Base-by-base conservation (phyloP, 2,113 vertebrate species). In the Anolis sagrei region DNA sequence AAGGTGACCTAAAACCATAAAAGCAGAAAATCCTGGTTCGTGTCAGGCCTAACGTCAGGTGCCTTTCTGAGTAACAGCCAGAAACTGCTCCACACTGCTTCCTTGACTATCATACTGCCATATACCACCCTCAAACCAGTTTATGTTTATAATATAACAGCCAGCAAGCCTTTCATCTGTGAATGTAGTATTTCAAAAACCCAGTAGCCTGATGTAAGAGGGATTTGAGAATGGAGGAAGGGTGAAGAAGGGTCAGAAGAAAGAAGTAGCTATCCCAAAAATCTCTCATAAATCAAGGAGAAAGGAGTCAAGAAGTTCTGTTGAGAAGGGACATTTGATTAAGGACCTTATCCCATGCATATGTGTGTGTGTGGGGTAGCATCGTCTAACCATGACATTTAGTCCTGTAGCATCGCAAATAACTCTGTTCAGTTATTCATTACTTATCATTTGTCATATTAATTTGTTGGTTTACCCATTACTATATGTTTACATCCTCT, bases 161-260 rank as follows among this genome's bases (percentile, higher is more conserved):
- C 44, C 34, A 48, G n/a, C 23, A 80, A 76, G 39, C 82, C 79
- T 83, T 89, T 4, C 61, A 68, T 3, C 68, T 18, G 25, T 34
- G 62, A 83, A 18, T n/a, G 82, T 83, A 90, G 70, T 11, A 23
- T 75, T 92, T 86, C 27, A 44, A 87, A 77, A 77, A 82, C 4
- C 19, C 34, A 77, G 1, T 36, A 68, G 10, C 87, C 64, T 76
- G 74, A 18, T n/a, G 10, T 36, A 48, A n/a, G 29, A 81, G 32
- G 58, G 51, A 39, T 83, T 76, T 76, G 39, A 79, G 88, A 86
- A 32, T 62, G 70, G 81, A 0, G 75, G 44, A 82, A 88, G 9
- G 1, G 77, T 80, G 0, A 3, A 10, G 64, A 29, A 18, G 81
- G 4, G 29, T 4, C 9, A 29, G 32, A 62, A 8, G 23, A 10